Conservation (phyloP, 1,140 invertebrate species). For the Nebria ingens region DNA sequence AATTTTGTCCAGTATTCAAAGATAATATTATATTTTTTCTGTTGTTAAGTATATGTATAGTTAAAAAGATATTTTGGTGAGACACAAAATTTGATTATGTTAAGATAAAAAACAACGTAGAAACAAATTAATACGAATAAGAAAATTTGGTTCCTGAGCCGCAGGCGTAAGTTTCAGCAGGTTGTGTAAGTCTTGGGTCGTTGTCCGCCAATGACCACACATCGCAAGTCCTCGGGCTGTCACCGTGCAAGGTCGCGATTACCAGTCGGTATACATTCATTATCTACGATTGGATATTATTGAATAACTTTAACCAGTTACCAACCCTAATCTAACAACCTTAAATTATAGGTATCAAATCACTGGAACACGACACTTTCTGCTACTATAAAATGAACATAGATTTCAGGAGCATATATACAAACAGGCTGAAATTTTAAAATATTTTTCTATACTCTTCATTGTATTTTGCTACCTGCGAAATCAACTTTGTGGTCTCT, state of each 20-base stretch:
- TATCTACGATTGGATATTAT: too few relatives aligned
- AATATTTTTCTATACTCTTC: too few relatives aligned
- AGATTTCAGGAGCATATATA: too few relatives aligned
- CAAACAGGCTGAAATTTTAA: too few relatives aligned
- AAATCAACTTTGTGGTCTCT: too few relatives aligned
- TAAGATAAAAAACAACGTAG: neutral
- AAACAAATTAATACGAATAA: neutral
- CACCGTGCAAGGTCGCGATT: neutral
- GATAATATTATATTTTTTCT: neutral
- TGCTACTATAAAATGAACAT: too few relatives aligned
- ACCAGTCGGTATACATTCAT: neutral
- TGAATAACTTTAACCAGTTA: too few relatives aligned
- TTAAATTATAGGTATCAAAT: too few relatives aligned
- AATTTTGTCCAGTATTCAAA: neutral
- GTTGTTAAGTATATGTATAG: neutral
- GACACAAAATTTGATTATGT: neutral
- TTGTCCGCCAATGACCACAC: neutral
- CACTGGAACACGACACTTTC: too few relatives aligned
- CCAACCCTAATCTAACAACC: too few relatives aligned
- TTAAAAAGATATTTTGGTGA: neutral
- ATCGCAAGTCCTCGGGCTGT: neutral
- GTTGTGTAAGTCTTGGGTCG: slow-evolving; percentile 4
- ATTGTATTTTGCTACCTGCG: too few relatives aligned
- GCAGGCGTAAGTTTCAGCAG: neutral
- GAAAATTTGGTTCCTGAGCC: neutral